Conservation (phyloP, 2,888 invertebrate genomes). For the Argyresthia albistria region DNA sequence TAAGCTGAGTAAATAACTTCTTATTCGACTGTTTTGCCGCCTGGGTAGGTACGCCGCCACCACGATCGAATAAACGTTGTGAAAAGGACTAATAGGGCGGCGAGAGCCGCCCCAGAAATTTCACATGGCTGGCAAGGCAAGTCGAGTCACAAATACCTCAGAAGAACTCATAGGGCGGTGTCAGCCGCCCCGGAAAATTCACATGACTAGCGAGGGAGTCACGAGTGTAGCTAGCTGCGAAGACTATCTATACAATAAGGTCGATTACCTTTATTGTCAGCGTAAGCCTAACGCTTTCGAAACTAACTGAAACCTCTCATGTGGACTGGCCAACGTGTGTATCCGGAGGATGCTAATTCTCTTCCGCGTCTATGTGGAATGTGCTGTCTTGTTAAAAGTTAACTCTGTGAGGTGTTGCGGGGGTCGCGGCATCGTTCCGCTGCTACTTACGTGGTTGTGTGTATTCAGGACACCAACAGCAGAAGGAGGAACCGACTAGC, state of each 20-base stretch:
- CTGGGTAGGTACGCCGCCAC: too few species aligned
- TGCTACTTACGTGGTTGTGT: constrained; percentile 66
- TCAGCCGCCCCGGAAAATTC: too few species aligned
- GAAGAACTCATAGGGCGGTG: too few species aligned
- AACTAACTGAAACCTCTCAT: constrained; percentile 45
- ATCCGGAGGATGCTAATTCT: constrained; percentile 66
- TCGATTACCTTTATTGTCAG: constrained; percentile 67
- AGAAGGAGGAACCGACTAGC: constrained; percentile 90
- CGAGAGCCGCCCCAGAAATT: too few species aligned
- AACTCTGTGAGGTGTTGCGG: constrained; percentile 26
- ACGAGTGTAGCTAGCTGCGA: constrained; percentile 70
- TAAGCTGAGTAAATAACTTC: too few species aligned
- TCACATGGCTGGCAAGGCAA: too few species aligned
- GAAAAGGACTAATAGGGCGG: too few species aligned
- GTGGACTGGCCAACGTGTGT: constrained; percentile 62
- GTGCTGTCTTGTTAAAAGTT: constrained; percentile 29
- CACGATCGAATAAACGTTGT: too few species aligned
- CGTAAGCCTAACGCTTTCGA: constrained; percentile 70
- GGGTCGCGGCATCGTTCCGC: constrained; percentile 23
- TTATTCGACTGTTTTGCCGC: too few species aligned
- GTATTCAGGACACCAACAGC: constrained; percentile 90
- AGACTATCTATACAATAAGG: constrained; percentile 60
- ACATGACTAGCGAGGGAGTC: too few species aligned
- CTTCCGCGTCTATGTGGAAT: constrained; percentile 51
- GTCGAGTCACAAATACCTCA: too few species aligned